These are phyloP conservation scores for Cecropterus lyciades DNA, from an alignment of 1,140 invertebrate species.

Conservation along the genomic window DNA sequence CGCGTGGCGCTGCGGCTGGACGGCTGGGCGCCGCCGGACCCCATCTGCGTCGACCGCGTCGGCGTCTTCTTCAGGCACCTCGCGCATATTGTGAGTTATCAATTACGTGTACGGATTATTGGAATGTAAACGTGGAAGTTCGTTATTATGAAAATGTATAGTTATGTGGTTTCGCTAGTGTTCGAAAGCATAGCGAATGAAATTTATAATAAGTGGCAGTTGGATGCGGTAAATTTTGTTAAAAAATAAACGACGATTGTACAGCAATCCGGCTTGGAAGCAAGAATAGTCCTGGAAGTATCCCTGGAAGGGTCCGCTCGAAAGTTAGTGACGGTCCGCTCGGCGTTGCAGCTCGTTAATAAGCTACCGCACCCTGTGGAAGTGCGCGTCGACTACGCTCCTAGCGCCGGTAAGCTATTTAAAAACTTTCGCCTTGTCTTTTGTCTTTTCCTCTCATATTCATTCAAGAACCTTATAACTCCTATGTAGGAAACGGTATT, in stretches of 20 bases:
- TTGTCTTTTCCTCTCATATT: background rate
- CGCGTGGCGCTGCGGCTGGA: slow-evolving; percentile 95
- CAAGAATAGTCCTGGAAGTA: slow-evolving; percentile 94
- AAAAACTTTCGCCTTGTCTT: slow-evolving; percentile 14
- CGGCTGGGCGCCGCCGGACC: slow-evolving; percentile 94
- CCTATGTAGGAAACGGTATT: background rate
- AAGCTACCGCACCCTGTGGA: slow-evolving; percentile 89
- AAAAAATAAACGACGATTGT: background rate
- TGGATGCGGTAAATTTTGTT: no score
- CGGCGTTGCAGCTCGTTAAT: slow-evolving; percentile 94
- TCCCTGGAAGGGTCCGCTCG: slow-evolving; percentile 95
- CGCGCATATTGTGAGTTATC: slow-evolving; percentile 69
- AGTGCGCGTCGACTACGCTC: slow-evolving; percentile 63
- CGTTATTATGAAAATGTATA: no score
- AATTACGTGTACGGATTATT: background rate
- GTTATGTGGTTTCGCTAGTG: no score
- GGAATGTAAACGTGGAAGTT: no score
- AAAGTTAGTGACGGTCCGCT: slow-evolving; percentile 97
- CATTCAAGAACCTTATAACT: background rate
- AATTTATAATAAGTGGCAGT: no score
- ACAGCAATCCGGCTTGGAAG: slow-evolving; percentile 81
- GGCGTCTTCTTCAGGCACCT: slow-evolving; percentile 96
- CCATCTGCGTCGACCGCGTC: slow-evolving; percentile 97
- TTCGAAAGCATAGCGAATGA: no score
- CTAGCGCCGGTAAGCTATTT: slow-evolving; percentile 31